Evolutionary conservation across 2,113 vertebrate genomes (phyloP).

Genomic region (Paradoxurus hermaphroditus): DNA sequence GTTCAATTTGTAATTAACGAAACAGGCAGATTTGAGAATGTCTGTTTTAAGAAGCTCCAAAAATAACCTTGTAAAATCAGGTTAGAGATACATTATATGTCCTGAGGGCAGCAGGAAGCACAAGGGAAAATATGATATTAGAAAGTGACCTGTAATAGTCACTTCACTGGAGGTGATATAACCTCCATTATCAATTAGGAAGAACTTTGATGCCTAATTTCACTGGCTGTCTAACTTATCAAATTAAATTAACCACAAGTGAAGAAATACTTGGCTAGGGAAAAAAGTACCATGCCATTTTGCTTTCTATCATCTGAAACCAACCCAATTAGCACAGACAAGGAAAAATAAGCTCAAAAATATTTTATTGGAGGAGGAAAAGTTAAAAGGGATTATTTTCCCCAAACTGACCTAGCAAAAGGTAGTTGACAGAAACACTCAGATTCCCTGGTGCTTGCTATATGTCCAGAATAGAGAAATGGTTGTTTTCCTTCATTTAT

Average conservation of each 20-base stretch:
- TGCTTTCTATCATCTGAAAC: neutral
- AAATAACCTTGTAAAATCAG: conserved; percentile 23
- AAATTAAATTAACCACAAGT: neutral
- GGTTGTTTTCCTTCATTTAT: neutral
- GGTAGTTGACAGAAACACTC: neutral
- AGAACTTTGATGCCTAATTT: neutral
- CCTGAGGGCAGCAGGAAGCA: neutral
- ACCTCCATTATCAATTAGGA: neutral
- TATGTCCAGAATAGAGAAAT: neutral
- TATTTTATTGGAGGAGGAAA: neutral
- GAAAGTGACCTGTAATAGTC: neutral
- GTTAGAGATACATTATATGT: neutral
- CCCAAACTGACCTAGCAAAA: neutral
- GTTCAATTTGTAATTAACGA: conserved; percentile 4
- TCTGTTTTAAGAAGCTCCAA: conserved; percentile 7
- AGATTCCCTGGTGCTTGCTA: neutral
- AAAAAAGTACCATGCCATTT: neutral
- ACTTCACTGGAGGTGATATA: neutral
- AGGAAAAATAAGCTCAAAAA: neutral
- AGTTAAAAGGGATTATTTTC: neutral
- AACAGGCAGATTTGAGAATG: neutral
- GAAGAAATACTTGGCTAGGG: neutral
- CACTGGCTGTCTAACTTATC: neutral
- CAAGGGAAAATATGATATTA: neutral
- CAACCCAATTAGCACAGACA: neutral